Base-by-base conservation (phyloP, 1,140 invertebrate genomes). In the Drosophila nasuta region DNA sequence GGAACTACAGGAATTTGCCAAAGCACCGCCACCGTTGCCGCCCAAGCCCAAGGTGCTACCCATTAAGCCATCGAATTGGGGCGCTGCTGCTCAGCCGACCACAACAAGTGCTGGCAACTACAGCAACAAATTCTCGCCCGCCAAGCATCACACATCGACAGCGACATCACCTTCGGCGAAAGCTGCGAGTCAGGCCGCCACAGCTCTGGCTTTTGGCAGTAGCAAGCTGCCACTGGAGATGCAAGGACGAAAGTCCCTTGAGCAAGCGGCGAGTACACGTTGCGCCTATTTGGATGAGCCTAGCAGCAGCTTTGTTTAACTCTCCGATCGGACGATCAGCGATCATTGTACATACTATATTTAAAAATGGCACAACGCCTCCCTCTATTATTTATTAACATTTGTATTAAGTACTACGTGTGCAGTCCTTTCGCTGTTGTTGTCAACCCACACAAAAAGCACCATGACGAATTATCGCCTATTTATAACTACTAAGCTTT, bases 221-320 rank as follows among this genome's bases (percentile, higher is more conserved):
- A 78, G 38, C 54, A 91, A 91, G 54, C 60, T 91, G 51, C 83
- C 88, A 0, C 48, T 87, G 43, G 88, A 88, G 15, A 58, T 83
- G 20, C 35, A 38, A 38, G 56, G 63, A 20, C 88, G 88, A 13
- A 91, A 91, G 54, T 46, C 85, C 11, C 59, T 89, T 8, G 86
- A 89, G 30, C 71, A 85, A 54, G 38, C 77, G 13, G 35, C 81
- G 17, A 64, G 75, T 8, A 77, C 78, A 68, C 93, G 85, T 57
- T 93, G 79, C 48, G 93, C 94, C 28, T 95, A 94, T 85, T 88
- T 95, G 11, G 95, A 95, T 71, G 94, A 95, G 77, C 93, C 94
- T 20, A 94, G 94, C 72, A 95, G 94, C 83, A 95, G 95, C 92
- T 95, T 95, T 93, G 95, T 95, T 69, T 95, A 91, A 74, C 8